These are phyloP conservation scores for Toxonevra muliebris DNA, from an alignment of 2,888 invertebrate genomes.

Conservation along the genomic window DNA sequence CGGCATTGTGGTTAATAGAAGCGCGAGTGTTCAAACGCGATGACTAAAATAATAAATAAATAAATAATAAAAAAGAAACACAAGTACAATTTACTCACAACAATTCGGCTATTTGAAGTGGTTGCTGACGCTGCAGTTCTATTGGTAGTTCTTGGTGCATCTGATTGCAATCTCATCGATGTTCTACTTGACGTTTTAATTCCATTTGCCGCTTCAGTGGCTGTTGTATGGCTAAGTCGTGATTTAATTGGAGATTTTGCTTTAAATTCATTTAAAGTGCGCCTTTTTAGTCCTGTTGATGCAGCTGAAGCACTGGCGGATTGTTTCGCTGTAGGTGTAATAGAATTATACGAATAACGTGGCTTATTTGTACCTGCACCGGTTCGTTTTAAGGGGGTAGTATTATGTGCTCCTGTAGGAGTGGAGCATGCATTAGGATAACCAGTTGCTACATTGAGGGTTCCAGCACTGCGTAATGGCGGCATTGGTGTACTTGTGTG, in stretches of 20 bases:
- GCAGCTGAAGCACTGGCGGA: constrained; percentile 28
- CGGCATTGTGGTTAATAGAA: constrained; percentile 28
- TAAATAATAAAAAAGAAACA: no score
- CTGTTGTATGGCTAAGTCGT: constrained; percentile 27
- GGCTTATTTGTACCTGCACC: constrained; percentile 34
- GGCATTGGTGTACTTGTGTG: constrained; percentile 45
- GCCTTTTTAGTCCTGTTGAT: constrained; percentile 30
- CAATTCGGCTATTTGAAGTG: neutral
- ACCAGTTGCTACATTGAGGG: constrained; percentile 27
- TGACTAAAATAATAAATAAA: constrained; percentile 33
- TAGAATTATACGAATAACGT: constrained; percentile 44
- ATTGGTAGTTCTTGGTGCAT: constrained; percentile 23
- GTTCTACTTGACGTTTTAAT: constrained; percentile 15
- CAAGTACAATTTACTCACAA: neutral
- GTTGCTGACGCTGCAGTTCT: constrained; percentile 28
- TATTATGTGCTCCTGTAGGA: constrained; percentile 37
- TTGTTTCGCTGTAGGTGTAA: constrained; percentile 43
- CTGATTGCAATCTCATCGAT: constrained; percentile 26
- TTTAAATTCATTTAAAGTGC: constrained; percentile 39
- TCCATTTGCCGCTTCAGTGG: constrained; percentile 4
- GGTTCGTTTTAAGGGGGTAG: constrained; percentile 39
- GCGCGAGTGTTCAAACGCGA: constrained; percentile 32
- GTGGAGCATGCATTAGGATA: constrained; percentile 50
- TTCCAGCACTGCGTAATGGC: constrained; percentile 7
- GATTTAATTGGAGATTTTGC: constrained; percentile 41